These are phyloP conservation scores for Myripristis jacobus DNA, from an alignment of 2,797 vertebrate species.

Conservation along the genomic window DNA sequence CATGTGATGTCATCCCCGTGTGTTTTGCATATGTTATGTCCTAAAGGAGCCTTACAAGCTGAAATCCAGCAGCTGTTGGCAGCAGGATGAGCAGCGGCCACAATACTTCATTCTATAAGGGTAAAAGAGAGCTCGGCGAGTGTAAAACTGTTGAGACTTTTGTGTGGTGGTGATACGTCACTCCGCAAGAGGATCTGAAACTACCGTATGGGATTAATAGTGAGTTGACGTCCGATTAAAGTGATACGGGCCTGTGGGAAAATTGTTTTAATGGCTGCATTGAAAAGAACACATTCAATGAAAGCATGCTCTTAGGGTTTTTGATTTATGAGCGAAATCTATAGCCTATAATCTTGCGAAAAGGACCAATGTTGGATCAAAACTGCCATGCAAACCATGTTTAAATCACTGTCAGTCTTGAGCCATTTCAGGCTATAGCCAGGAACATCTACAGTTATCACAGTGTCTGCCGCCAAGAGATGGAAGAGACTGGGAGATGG, in stretches of 20 bases:
- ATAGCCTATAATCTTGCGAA: constrained; percentile 67
- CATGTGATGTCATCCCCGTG: constrained; percentile 60
- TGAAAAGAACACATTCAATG: constrained; percentile 37
- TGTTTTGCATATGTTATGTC: constrained; percentile 67
- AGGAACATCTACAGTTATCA: constrained; percentile 53
- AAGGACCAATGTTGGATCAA: constrained; percentile 58
- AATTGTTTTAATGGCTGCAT: constrained; percentile 56
- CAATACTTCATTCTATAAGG: constrained; percentile 12
- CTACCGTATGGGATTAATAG: constrained; percentile 48
- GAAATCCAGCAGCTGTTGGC: constrained; percentile 69
- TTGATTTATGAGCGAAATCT: constrained; percentile 73
- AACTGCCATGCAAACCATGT: constrained; percentile 66
- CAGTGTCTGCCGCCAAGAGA: constrained; percentile 42
- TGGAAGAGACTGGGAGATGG: constrained; percentile 34
- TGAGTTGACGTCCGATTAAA: constrained; percentile 40
- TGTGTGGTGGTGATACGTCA: constrained; percentile 20
- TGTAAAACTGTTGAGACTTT: neutral
- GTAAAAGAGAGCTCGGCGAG: neutral
- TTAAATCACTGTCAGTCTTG: constrained; percentile 70
- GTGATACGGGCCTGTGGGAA: constrained; percentile 40
- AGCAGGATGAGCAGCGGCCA: constrained; percentile 30
- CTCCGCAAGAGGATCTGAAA: neutral
- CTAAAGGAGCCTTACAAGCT: constrained; percentile 55
- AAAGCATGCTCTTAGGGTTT: constrained; percentile 41
- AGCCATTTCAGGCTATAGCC: constrained; percentile 43